These are phyloP conservation scores for Caenorhabditis macrosperma DNA, from an alignment of 2,888 invertebrate species.

Conservation along the genomic window DNA sequence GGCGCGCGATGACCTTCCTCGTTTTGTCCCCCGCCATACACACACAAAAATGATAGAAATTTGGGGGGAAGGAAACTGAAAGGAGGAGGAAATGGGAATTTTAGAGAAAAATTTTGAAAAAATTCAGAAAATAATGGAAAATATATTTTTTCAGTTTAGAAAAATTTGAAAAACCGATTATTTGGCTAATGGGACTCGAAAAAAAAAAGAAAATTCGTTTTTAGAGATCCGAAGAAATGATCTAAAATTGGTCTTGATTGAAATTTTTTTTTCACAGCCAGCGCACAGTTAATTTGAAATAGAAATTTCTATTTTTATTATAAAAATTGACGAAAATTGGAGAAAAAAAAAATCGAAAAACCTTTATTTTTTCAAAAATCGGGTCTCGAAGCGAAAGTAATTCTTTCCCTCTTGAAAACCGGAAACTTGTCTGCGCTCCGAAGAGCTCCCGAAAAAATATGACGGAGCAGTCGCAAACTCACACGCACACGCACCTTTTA, in stretches of 20 bases:
- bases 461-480: too few species aligned
- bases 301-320: neutral
- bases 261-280: too few species aligned
- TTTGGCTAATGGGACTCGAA: too few species aligned
- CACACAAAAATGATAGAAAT: neutral
- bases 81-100: slow-evolving; percentile 1
- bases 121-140: slow-evolving; percentile 6
- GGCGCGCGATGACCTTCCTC: too few species aligned
- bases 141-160: slow-evolving; percentile 22
- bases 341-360: slow-evolving; percentile 8
- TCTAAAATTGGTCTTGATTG: neutral
- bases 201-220: neutral
- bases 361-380: neutral
- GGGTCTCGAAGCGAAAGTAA: too few species aligned
- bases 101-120: slow-evolving; percentile 5
- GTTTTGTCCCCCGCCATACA: too few species aligned
- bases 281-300: too few species aligned
- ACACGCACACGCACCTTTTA: too few species aligned
- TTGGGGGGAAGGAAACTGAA: neutral
- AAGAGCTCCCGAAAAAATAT: too few species aligned
- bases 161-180: slow-evolving; percentile 27
- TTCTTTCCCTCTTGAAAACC: too few species aligned
- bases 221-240: neutral
- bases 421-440: too few species aligned
- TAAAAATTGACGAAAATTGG: neutral